Conservation (phyloP, 2,888 invertebrate genomes). For the Acronicta psi region DNA sequence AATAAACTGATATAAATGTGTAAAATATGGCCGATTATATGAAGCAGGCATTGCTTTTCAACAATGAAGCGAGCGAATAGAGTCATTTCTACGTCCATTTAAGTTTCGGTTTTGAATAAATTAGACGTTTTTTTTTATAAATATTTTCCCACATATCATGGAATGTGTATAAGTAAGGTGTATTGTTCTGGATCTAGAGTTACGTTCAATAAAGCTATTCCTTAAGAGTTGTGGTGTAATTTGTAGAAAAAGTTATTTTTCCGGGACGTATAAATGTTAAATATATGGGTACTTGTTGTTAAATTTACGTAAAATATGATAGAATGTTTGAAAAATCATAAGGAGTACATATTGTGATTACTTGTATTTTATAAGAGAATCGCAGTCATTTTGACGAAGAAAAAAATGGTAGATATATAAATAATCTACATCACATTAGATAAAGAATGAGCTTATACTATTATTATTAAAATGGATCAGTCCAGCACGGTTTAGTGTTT, state of each 20-base stretch:
- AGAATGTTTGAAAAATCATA: too few species aligned
- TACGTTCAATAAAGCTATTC: slow-evolving; percentile 34
- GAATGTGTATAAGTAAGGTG: slow-evolving; percentile 56
- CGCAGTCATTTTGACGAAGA: too few species aligned
- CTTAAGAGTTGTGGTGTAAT: slow-evolving; percentile 32
- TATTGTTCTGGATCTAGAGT: slow-evolving; percentile 58
- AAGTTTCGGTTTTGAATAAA: slow-evolving; percentile 70
- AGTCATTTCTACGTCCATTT: slow-evolving; percentile 72
- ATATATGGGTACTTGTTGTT: slow-evolving; percentile 29
- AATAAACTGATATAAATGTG: slow-evolving; percentile 64
- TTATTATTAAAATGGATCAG: too few species aligned
- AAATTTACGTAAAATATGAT: too few species aligned
- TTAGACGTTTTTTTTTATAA: slow-evolving; percentile 57
- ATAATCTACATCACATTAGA: too few species aligned
- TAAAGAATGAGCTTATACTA: too few species aligned
- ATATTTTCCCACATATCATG: slow-evolving; percentile 56
- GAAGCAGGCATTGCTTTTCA: slow-evolving; percentile 63
- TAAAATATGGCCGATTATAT: slow-evolving; percentile 69
- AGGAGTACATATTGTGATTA: too few species aligned
- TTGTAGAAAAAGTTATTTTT: slow-evolving; percentile 46
- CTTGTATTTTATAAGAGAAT: too few species aligned
- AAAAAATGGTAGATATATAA: too few species aligned
- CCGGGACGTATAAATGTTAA: slow-evolving; percentile 27
- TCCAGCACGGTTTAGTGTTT: too few species aligned
- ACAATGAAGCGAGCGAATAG: slow-evolving; percentile 69